phyloP scores from a whole-genome alignment of 1,140 invertebrate species.

The Sycophila sp. region DNA sequence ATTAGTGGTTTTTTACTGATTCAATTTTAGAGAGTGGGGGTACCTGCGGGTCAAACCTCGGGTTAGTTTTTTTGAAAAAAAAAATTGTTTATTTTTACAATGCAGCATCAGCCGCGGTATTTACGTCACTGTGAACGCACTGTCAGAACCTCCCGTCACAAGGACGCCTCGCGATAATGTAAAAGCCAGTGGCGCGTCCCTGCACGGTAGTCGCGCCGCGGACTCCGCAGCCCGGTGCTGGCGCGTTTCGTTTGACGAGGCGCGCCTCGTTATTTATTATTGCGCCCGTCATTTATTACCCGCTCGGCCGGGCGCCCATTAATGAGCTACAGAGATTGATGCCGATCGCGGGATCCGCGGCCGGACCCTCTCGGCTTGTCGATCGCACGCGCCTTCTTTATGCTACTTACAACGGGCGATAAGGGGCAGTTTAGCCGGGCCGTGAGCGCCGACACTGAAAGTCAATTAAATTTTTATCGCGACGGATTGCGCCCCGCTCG shows the following conservation, averaged over 20 bases:
- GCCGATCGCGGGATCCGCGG: conserved; percentile 16
- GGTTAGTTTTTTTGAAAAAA: too few species aligned
- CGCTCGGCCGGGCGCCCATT: background rate
- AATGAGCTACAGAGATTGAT: conserved; percentile 36
- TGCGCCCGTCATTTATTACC: conserved; percentile 36
- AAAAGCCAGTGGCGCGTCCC: background rate
- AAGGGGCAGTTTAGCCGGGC: conserved; percentile 32
- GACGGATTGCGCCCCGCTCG: background rate
- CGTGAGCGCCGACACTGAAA: conserved; percentile 34
- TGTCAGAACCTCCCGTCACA: too few species aligned
- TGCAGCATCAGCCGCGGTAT: too few species aligned
- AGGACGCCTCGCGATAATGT: background rate
- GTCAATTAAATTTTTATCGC: conserved; percentile 39
- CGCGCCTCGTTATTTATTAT: conserved; percentile 35
- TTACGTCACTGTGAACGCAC: too few species aligned
- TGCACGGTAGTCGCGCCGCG: conserved; percentile 7
- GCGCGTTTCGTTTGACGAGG: conserved; percentile 11
- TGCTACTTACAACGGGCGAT: conserved; percentile 33
- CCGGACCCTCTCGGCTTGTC: too few species aligned
- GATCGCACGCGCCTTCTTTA: conserved; percentile 32
- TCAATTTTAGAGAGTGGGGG: too few species aligned
- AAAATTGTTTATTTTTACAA: too few species aligned
- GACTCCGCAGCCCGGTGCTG: background rate
- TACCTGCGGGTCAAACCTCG: too few species aligned
- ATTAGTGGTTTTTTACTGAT: too few species aligned